phyloP scores from a whole-genome alignment of 2,113 vertebrate species.

The western clawed frog (Xenopus tropicalis) region DNA sequence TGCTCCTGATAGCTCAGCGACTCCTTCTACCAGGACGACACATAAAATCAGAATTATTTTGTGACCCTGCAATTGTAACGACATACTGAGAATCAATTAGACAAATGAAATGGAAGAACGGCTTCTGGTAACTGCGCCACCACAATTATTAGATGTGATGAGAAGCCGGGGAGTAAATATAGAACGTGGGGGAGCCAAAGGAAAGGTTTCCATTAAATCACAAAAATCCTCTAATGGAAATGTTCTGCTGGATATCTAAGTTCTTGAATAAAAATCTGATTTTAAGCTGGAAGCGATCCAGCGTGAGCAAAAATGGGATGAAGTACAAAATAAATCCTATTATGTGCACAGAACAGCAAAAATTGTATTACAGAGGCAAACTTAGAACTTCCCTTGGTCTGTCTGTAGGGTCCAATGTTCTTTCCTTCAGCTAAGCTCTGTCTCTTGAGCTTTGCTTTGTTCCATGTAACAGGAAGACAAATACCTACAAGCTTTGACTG shows the following conservation, averaged over 20 bases:
- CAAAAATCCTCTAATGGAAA: background rate
- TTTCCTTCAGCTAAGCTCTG: too few species aligned
- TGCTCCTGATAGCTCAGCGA: conserved; percentile 58
- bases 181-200: background rate
- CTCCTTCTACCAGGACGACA: conserved; percentile 58
- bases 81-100: conserved; percentile 31
- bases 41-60: conserved; percentile 3
- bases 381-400: too few species aligned
- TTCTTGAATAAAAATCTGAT: too few species aligned
- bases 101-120: background rate
- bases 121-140: background rate
- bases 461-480: too few species aligned
- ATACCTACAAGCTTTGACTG: too few species aligned
- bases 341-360: background rate
- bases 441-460: too few species aligned
- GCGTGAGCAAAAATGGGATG: background rate
- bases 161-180: background rate
- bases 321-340: conserved; percentile 18
- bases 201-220: background rate
- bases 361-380: background rate
- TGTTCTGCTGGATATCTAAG: background rate
- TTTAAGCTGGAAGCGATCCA: background rate
- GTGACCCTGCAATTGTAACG: conserved; percentile 10
- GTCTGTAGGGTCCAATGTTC: too few species aligned
- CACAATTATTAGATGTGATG: conserved; percentile 8